Evolutionary conservation across 2,797 vertebrate genomes (phyloP).

Genomic region (Eptatretus atami): DNA sequence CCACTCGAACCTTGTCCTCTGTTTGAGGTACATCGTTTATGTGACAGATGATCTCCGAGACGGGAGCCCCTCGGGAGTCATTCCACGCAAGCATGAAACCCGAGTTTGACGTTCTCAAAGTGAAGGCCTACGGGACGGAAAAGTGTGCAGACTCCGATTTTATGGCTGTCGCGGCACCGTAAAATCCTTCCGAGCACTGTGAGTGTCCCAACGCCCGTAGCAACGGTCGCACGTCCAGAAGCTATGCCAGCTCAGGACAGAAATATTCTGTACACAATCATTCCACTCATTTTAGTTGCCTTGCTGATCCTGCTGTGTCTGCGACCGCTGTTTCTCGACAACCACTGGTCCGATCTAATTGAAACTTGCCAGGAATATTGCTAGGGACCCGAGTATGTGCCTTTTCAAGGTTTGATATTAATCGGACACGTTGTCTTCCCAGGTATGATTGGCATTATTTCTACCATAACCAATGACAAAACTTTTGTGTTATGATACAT

Average conservation of each 20-base stretch:
- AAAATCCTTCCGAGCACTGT: constrained; percentile 13
- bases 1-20: constrained; percentile 45
- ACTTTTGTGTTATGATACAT: no score
- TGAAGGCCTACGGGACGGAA: constrained; percentile 29
- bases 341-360: no score
- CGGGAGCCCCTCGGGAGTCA: constrained; percentile 21
- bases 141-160: constrained; percentile 43
- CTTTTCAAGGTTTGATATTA: no score
- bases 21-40: constrained; percentile 37
- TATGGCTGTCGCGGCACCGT: constrained; percentile 19
- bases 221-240: no score
- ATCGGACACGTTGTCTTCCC: no score
- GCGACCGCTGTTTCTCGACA: no score
- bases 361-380: no score
- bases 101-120: constrained; percentile 38
- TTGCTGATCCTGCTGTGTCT: constrained; percentile 65
- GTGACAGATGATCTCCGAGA: constrained; percentile 24
- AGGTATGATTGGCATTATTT: no score
- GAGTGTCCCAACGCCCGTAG: constrained; percentile 1
- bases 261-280: constrained; percentile 76
- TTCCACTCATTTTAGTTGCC: constrained; percentile 70
- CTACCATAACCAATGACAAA: no score
- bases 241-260: constrained; percentile 37
- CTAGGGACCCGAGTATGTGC: no score
- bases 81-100: constrained; percentile 37